Percentiles rank a stretch among this genome's conserved stretches.
These are phyloP conservation scores for Sminthurides bifidus DNA, from an alignment of 1,140 invertebrate species.

Conservation along the genomic window DNA sequence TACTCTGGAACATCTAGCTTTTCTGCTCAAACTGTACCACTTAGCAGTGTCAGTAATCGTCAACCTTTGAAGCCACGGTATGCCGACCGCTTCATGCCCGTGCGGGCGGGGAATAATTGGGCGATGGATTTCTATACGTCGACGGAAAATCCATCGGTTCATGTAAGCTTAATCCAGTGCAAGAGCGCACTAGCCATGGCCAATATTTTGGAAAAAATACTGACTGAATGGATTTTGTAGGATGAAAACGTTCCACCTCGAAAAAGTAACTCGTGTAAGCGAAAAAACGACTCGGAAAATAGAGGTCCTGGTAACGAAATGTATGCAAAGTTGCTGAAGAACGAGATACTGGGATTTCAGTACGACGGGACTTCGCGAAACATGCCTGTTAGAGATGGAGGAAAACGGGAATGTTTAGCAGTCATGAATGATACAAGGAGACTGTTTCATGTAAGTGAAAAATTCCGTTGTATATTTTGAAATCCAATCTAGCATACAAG, in stretches of 20 bases:
- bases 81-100: conserved; percentile 83
- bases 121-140: conserved; percentile 69
- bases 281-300: conserved; percentile 53
- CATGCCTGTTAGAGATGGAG: conserved; percentile 61
- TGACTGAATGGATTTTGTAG: neutral
- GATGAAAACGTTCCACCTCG: neutral
- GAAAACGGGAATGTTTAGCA: conserved; percentile 48
- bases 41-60: too few relatives aligned
- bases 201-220: neutral
- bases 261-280: conserved; percentile 42
- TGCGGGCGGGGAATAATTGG: conserved; percentile 80
- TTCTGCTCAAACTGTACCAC: too few relatives aligned
- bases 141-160: neutral
- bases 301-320: conserved; percentile 65
- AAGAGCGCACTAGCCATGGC: neutral
- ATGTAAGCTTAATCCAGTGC: neutral
- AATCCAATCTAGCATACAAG: neutral
- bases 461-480: conserved; percentile 2
- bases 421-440: conserved; percentile 46
- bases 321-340: conserved; percentile 81
- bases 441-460: conserved; percentile 52
- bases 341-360: conserved; percentile 78
- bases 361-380: conserved; percentile 79
- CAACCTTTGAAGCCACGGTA: conserved; percentile 44
- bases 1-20: too few relatives aligned